Conservation (phyloP, 1,140 invertebrate species). For the Tetraneura akinire region DNA sequence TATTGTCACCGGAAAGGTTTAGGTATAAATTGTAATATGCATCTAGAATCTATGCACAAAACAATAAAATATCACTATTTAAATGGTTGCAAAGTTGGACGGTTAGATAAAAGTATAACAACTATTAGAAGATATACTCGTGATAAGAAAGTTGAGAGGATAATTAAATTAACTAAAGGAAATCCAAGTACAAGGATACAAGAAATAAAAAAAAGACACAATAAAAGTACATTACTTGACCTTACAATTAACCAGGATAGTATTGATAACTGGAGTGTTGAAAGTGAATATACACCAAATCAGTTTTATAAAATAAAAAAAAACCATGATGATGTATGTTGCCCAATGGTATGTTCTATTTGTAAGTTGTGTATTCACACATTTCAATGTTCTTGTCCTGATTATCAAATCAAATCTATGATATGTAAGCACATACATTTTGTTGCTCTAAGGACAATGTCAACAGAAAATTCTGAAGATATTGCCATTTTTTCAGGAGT, state of each 20-base stretch:
- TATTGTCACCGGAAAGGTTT: not conserved
- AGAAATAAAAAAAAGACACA: not conserved
- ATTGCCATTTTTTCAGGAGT: not conserved
- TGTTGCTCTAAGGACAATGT: not conserved
- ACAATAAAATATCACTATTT: not conserved
- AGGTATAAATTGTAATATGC: not conserved
- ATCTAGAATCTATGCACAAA: not conserved
- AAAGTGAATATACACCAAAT: not conserved
- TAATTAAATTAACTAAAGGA: not conserved
- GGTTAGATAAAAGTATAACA: not conserved
- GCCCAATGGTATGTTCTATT: not conserved
- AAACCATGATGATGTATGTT: not conserved
- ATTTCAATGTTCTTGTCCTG: not conserved
- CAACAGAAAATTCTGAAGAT: not conserved
- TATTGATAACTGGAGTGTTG: not conserved
- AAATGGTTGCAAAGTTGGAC: not conserved
- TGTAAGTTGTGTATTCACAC: not conserved
- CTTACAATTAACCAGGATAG: not conserved
- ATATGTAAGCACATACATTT: not conserved
- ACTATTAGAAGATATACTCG: not conserved
- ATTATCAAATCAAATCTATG: not conserved
- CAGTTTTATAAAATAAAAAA: conserved; percentile 3
- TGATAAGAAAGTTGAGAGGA: not conserved
- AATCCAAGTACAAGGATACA: not conserved
- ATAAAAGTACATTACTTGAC: not conserved